Evolutionary conservation across 2,888 invertebrate species (phyloP).

Genomic region (Cabera pusaria): DNA sequence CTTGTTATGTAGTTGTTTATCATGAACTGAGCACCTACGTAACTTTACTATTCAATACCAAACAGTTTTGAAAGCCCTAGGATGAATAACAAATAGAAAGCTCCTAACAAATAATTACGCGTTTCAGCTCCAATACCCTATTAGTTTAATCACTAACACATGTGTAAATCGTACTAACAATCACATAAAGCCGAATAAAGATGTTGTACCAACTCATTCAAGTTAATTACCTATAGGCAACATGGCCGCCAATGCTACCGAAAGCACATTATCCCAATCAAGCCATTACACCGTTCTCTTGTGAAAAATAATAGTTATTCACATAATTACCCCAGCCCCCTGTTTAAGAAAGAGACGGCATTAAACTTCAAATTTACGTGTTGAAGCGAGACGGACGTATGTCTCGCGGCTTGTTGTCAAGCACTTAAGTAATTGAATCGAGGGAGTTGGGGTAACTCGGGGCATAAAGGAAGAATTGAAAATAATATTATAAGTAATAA

Average conservation of each 20-base stretch:
- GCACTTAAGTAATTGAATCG: constrained; percentile 81
- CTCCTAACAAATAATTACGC: too few species aligned
- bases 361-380: constrained; percentile 32
- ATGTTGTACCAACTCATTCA: constrained; percentile 51
- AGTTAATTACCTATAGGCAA: constrained; percentile 62
- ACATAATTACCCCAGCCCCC: constrained; percentile 71
- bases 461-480: constrained; percentile 67
- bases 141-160: constrained; percentile 20
- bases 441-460: constrained; percentile 64
- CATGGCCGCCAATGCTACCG: constrained; percentile 49
- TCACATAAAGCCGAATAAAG: constrained; percentile 35
- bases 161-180: constrained; percentile 20
- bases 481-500: constrained; percentile 63
- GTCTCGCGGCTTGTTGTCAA: constrained; percentile 51
- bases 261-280: constrained; percentile 68
- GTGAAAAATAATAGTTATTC: constrained; percentile 80
- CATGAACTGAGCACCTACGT: too few species aligned
- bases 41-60: too few species aligned
- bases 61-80: too few species aligned
- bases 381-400: constrained; percentile 52
- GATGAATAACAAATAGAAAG: too few species aligned
- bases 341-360: constrained; percentile 48
- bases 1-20: too few species aligned
- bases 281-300: constrained; percentile 67
- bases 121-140: background rate